Evolutionary conservation across 2,888 invertebrate genomes (phyloP).

Genomic region (Eurytoma adleriae): DNA sequence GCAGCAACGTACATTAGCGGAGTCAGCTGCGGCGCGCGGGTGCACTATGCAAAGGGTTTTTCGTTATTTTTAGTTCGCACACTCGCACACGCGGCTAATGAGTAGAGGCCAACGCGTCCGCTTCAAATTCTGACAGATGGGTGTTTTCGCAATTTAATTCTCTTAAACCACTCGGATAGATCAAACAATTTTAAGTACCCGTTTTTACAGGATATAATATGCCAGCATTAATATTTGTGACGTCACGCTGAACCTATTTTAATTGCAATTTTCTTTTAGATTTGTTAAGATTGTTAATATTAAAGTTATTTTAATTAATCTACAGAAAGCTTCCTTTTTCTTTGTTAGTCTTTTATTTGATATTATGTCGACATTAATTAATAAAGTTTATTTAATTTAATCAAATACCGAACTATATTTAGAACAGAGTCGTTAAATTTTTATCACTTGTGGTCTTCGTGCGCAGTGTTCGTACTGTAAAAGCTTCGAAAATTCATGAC

Average conservation of each 20-base stretch:
- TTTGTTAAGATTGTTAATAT: too few species aligned
- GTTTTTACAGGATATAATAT: conserved; percentile 3
- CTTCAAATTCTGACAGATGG: neutral
- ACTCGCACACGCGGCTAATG: neutral
- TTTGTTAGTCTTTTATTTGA: too few species aligned
- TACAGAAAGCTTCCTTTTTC: too few species aligned
- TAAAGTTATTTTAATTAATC: too few species aligned
- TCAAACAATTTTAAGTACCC: conserved; percentile 8
- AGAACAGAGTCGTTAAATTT: too few species aligned
- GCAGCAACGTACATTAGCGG: conserved; percentile 26
- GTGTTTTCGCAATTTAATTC: neutral
- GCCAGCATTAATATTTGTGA: neutral
- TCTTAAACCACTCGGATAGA: neutral
- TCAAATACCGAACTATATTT: too few species aligned
- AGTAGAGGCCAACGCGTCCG: neutral
- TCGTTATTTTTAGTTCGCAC: conserved; percentile 38
- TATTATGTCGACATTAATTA: too few species aligned
- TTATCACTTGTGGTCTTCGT: too few species aligned
- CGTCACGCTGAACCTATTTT: neutral
- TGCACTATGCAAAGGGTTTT: conserved; percentile 20
- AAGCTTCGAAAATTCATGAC: too few species aligned
- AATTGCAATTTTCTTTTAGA: neutral
- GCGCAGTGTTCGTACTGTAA: too few species aligned
- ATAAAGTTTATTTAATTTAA: too few species aligned
- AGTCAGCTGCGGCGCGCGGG: conserved; percentile 38